phyloP scores from a whole-genome alignment of 2,797 vertebrate species.

The Masticophis lateralis region DNA sequence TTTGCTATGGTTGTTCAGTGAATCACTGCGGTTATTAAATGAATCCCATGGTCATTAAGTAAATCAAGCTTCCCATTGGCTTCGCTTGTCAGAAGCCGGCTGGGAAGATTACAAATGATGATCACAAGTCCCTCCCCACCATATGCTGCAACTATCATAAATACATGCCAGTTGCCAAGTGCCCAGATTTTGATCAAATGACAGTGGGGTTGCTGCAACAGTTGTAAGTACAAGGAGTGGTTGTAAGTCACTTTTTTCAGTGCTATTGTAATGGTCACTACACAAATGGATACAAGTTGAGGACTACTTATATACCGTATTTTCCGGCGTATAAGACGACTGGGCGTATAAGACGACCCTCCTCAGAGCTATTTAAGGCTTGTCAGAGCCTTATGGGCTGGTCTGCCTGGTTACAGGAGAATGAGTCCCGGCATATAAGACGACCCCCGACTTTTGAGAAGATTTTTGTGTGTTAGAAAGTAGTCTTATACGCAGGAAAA shows the following conservation, averaged over 20 bases:
- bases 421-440: no score
- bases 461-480: no score
- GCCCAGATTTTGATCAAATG: neutral
- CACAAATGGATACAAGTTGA: neutral
- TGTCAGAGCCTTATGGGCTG: no score
- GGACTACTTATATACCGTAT: neutral
- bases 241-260: neutral
- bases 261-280: no score
- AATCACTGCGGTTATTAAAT: neutral
- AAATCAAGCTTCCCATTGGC: neutral
- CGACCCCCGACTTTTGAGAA: no score
- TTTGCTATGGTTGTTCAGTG: neutral
- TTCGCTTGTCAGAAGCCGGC: neutral
- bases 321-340: no score
- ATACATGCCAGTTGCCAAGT: neutral
- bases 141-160: neutral
- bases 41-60: neutral
- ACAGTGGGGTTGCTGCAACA: no score
- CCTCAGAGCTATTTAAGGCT: no score
- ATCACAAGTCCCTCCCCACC: neutral
- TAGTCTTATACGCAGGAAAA: no score
- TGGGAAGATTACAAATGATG: neutral
- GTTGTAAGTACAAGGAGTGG: neutral
- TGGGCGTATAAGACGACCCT: no score
- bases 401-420: no score